phyloP scores from a whole-genome alignment of 1,140 invertebrate genomes.

The Zaprionus inermis region DNA sequence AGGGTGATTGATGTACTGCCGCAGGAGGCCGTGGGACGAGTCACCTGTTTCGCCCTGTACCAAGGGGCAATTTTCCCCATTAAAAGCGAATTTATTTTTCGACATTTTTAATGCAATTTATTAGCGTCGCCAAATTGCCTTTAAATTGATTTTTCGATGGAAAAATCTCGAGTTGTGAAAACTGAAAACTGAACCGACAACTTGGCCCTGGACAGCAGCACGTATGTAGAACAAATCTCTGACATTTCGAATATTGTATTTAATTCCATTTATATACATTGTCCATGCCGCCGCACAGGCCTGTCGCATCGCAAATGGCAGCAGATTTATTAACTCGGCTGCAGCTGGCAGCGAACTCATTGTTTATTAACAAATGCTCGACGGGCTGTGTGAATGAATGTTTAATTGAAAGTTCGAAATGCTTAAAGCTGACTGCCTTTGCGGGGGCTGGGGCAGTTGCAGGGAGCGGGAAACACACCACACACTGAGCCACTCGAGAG shows the following conservation, averaged over 20 bases:
- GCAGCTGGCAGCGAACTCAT: conserved; percentile 46
- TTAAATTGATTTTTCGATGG: conserved; percentile 67
- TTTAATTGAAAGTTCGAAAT: conserved; percentile 51
- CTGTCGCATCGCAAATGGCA: conserved; percentile 69
- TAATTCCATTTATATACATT: conserved; percentile 61
- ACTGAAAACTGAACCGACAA: conserved; percentile 57
- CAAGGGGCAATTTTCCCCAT: conserved; percentile 33
- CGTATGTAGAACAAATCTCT: conserved; percentile 29
- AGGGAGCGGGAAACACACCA: conserved; percentile 42
- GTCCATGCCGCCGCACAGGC: conserved; percentile 15
- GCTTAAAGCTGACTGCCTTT: conserved; percentile 34
- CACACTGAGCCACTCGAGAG: conserved; percentile 58
- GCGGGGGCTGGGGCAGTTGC: background rate
- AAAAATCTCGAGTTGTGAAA: conserved; percentile 12
- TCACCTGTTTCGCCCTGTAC: background rate
- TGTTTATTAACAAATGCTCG: conserved; percentile 40
- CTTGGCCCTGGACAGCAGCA: background rate
- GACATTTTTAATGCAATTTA: conserved; percentile 79
- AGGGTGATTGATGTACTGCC: conserved; percentile 27
- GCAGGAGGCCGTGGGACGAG: background rate
- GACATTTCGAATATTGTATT: conserved; percentile 70
- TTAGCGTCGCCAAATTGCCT: conserved; percentile 73
- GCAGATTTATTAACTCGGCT: conserved; percentile 54
- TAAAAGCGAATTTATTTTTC: conserved; percentile 58
- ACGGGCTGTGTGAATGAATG: conserved; percentile 20